Evolutionary conservation across 2,113 vertebrate species (phyloP), one percentile per base, ranked within the genome.

Genomic region (Marmota flaviventris): DNA sequence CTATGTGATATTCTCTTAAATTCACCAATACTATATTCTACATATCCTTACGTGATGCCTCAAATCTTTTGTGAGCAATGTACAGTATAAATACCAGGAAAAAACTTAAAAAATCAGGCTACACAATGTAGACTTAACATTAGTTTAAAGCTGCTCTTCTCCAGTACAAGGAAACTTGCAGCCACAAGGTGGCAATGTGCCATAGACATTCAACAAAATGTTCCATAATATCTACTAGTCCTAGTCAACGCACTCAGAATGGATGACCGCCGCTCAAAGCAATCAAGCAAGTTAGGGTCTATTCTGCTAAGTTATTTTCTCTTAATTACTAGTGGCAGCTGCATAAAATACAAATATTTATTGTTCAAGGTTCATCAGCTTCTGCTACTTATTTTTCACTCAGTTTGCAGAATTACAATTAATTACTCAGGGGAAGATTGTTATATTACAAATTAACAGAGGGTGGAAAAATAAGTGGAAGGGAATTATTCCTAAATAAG

Each of bases 111-210:
- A 78, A 58, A 67, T 34, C 65, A 85, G 14, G 27, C n/a, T 79
- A 2, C 42, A 81, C 51, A 88, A 34, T 2, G 6, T 12, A 79
- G 76, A 82, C 4, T 18, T 86, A 63, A 61, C 67, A 79, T 22
- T 78, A 53, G 39, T 13, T 87, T 45, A 45, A 63, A 63, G 56
- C 56, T 58, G 34, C 48, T 89, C 37, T 95, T 92, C 75, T 56
- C 65, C 29, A 18, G 34, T 17, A 69, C 81, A 94, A 96, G 53
- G 70, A 96, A 85, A 82, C 2, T 18, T 90, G 53, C 22, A 27
- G 90, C 98, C 98, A 98, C 98, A 90, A 98, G 98, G 96, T 98
- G 98, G 98, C 97, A 95, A n/a, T 98, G 95, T 95, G 90, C 65
- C 82, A 94, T 12, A 95, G 96, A 85, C 84, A 72, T 91, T 97